These are phyloP conservation scores for Pantelozetes paolii DNA, from an alignment of 2,888 invertebrate genomes.

Conservation along the genomic window DNA sequence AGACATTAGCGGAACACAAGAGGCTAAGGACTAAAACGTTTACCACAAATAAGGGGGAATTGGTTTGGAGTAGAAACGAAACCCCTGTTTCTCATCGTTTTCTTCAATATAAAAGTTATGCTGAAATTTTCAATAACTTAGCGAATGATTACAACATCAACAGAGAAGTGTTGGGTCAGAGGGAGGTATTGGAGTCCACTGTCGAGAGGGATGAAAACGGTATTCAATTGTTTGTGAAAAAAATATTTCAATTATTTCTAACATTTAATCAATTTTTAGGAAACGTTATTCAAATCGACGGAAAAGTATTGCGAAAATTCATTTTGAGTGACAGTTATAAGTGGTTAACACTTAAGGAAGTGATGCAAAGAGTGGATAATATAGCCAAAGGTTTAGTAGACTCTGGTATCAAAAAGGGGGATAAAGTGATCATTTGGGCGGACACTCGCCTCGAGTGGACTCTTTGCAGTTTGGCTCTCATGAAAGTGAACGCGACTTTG, in stretches of 20 bases:
- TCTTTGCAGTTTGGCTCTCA: slow-evolving; percentile 20
- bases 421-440: slow-evolving; percentile 39
- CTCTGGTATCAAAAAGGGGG: slow-evolving; percentile 18
- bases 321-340: slow-evolving; percentile 35
- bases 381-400: slow-evolving; percentile 23
- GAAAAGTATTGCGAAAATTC: slow-evolving; percentile 37
- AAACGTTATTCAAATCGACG: slow-evolving; percentile 33
- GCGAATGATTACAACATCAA: slow-evolving; percentile 1
- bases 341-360: slow-evolving; percentile 33
- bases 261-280: slow-evolving; percentile 14
- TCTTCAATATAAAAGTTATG: slow-evolving; percentile 17
- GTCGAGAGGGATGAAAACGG: slow-evolving; percentile 25
- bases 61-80: slow-evolving; percentile 34
- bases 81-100: background rate
- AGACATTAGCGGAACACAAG: background rate
- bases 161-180: slow-evolving; percentile 3
- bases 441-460: slow-evolving; percentile 40
- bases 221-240: too few relatives aligned
- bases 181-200: slow-evolving; percentile 15
- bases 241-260: too few relatives aligned
- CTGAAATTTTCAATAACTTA: slow-evolving; percentile 18
- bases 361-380: slow-evolving; percentile 35
- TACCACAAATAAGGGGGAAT: slow-evolving; percentile 18
- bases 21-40: background rate
- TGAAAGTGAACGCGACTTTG: slow-evolving; percentile 18